These are phyloP conservation scores for Martes martes DNA, from an alignment of 2,113 vertebrate species.

Conservation along the genomic window DNA sequence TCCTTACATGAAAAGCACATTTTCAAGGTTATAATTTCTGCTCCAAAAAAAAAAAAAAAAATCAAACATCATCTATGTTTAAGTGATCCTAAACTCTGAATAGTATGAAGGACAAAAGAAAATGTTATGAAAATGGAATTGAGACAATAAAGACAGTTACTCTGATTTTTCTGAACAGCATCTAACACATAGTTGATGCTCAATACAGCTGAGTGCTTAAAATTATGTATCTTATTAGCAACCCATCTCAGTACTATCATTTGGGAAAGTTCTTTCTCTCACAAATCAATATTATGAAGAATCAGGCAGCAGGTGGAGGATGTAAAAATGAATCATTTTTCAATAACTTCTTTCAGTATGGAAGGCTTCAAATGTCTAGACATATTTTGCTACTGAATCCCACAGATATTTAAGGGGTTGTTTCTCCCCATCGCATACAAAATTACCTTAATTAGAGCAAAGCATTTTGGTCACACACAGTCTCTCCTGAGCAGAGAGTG, in stretches of 20 bases:
- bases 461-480: conserved; percentile 44
- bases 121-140: conserved; percentile 18
- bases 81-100: neutral
- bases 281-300: conserved; percentile 60
- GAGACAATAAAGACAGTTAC: neutral
- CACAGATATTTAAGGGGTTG: conserved; percentile 62
- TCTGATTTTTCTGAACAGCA: conserved; percentile 28
- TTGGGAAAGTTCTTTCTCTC: conserved; percentile 50
- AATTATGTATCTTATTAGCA: conserved; percentile 42
- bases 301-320: conserved; percentile 55
- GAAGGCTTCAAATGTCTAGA: conserved; percentile 68
- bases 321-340: conserved; percentile 69
- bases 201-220: neutral
- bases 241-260: neutral
- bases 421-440: conserved; percentile 48
- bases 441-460: conserved; percentile 59
- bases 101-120: neutral
- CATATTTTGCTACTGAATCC: conserved; percentile 57
- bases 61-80: neutral
- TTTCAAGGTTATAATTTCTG: conserved; percentile 44
- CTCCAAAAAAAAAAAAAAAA: neutral
- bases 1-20: neutral
- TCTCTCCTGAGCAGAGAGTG: neutral
- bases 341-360: conserved; percentile 63
- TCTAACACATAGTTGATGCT: neutral